These are phyloP conservation scores for Turnix velox DNA, from an alignment of 2,113 vertebrate genomes.

Conservation along the genomic window DNA sequence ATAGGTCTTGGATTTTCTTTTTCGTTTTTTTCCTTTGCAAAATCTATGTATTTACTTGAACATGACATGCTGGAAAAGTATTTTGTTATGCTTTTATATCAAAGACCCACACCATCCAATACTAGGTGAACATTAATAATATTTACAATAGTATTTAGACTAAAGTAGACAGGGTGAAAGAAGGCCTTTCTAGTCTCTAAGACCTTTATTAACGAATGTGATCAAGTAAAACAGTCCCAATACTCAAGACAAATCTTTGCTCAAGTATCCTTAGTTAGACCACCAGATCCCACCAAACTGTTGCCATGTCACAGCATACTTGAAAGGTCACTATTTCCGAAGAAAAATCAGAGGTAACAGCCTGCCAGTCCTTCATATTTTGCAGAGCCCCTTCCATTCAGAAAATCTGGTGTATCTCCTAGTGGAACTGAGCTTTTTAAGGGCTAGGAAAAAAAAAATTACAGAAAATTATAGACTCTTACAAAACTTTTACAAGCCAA, in stretches of 20 bases:
- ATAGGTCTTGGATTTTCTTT: neutral
- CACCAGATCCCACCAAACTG: neutral
- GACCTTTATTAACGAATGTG: neutral
- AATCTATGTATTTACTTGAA: neutral
- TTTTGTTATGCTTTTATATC: neutral
- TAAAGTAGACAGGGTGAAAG: neutral
- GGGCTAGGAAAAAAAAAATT: neutral
- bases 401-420: neutral
- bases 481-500: slow-evolving; percentile 9
- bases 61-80: neutral
- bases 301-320: neutral
- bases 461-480: neutral
- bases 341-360: neutral
- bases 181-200: neutral
- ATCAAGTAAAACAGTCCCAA: neutral
- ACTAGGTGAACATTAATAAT: neutral
- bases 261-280: neutral
- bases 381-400: neutral
- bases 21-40: neutral
- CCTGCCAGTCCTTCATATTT: neutral
- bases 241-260: accelerated
- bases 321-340: neutral
- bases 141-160: too few species aligned
- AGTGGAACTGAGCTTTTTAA: neutral
- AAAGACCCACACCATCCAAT: neutral